Percentiles rank a stretch among this genome's conserved stretches.
phyloP scores from a whole-genome alignment of 2,113 vertebrate species.

The Lanius collurio region DNA sequence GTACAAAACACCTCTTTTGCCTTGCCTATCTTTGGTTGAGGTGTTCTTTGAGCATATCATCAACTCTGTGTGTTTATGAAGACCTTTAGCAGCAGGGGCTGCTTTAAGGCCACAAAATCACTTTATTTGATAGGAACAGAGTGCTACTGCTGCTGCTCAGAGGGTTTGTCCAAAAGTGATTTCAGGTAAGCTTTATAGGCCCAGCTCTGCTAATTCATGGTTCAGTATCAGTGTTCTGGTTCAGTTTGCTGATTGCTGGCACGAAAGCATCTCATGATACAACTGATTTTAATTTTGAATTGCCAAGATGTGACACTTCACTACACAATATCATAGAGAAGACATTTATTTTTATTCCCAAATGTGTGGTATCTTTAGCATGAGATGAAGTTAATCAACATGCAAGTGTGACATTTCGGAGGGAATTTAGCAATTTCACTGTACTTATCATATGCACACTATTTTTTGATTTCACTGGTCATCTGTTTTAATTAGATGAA shows the following conservation, averaged over 20 bases:
- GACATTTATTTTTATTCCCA: background rate
- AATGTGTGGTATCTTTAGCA: background rate
- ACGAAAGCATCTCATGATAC: background rate
- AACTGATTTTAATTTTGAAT: background rate
- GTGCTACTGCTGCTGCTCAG: background rate
- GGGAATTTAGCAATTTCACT: background rate
- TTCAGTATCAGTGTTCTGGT: background rate
- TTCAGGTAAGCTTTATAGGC: background rate
- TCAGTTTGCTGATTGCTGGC: background rate
- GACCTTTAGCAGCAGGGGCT: background rate
- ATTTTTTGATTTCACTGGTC: background rate
- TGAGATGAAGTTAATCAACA: background rate
- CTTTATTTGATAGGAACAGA: background rate
- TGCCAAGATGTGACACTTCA: background rate
- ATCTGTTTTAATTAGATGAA: background rate
- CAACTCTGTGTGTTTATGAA: background rate
- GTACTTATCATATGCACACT: background rate
- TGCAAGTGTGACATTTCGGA: background rate
- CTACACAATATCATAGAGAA: background rate
- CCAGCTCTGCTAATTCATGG: background rate
- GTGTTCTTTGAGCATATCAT: background rate
- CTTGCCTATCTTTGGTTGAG: background rate
- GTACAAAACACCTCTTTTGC: background rate
- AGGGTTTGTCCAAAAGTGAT: background rate
- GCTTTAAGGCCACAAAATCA: background rate